These are phyloP conservation scores for Otolemur crassicaudatus DNA, from an alignment of 2,797 vertebrate species.

Conservation along the genomic window DNA sequence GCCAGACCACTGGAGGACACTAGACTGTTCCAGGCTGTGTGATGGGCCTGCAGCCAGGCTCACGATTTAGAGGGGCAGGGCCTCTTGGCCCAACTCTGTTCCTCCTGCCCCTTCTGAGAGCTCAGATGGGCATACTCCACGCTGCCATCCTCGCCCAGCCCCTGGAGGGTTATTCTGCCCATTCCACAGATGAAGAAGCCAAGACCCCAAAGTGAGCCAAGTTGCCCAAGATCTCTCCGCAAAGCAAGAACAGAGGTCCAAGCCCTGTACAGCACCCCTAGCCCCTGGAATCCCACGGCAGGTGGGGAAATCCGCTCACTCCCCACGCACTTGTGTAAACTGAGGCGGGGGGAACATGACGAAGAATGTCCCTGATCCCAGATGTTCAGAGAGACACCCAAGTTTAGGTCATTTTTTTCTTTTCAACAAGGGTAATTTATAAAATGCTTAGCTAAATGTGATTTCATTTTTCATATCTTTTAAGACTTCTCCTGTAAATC, in stretches of 20 bases:
- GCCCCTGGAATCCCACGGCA: background rate
- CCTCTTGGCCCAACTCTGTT: background rate
- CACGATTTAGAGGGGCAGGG: accelerated
- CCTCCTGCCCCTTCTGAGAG: background rate
- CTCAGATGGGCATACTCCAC: background rate
- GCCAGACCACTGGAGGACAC: background rate
- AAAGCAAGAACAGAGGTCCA: background rate
- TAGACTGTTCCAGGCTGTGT: accelerated
- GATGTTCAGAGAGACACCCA: accelerated
- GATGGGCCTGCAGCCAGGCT: background rate
- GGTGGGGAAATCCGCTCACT: background rate
- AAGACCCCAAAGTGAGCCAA: background rate
- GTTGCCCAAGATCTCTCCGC: background rate
- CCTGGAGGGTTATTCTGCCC: background rate
- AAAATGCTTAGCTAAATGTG: background rate
- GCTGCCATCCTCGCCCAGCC: accelerated
- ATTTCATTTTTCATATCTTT: background rate
- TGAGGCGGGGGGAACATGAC: background rate
- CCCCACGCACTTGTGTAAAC: accelerated
- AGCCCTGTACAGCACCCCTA: accelerated
- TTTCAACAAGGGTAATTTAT: background rate
- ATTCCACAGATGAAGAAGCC: background rate
- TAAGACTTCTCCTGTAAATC: background rate
- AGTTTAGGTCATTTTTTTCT: background rate
- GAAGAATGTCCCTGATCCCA: accelerated